Evolutionary conservation across 2,797 vertebrate genomes (phyloP).

Genomic region (Cossypha caffra): DNA sequence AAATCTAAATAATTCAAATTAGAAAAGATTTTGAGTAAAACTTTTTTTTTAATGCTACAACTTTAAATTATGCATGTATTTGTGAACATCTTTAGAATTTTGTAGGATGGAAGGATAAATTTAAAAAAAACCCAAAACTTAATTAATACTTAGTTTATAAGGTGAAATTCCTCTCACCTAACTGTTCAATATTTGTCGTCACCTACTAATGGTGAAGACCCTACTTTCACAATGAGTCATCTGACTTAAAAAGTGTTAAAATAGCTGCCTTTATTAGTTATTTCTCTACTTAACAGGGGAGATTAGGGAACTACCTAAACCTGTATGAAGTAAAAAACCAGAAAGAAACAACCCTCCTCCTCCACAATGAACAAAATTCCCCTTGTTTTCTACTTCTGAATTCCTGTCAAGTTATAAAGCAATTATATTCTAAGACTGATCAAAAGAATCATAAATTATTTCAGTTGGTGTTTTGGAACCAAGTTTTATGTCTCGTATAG

Average conservation of each 20-base stretch:
- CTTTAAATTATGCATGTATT: not conserved
- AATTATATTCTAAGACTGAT: not conserved
- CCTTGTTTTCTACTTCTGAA: not conserved
- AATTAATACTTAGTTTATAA: not conserved
- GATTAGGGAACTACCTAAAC: not conserved
- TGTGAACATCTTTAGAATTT: not conserved
- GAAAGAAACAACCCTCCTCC: accelerated
- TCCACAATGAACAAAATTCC: not conserved
- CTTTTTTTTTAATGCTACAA: not conserved
- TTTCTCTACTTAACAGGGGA: not conserved
- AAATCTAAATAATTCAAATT: not conserved
- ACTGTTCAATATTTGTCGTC: not conserved
- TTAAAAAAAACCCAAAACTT: accelerated
- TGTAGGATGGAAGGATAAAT: not conserved
- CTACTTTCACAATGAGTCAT: not conserved
- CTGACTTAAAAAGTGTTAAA: not conserved
- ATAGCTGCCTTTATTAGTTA: not conserved
- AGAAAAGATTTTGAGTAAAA: not conserved
- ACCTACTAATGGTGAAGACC: not conserved
- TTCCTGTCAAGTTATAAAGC: not conserved
- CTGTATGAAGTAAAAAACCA: not conserved
- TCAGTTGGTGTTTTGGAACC: not conserved
- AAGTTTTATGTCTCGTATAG: not conserved
- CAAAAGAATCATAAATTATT: not conserved
- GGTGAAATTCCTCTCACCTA: not conserved